phyloP scores from a whole-genome alignment of 2,888 invertebrate species.

The Chaitophorus viminalis region DNA sequence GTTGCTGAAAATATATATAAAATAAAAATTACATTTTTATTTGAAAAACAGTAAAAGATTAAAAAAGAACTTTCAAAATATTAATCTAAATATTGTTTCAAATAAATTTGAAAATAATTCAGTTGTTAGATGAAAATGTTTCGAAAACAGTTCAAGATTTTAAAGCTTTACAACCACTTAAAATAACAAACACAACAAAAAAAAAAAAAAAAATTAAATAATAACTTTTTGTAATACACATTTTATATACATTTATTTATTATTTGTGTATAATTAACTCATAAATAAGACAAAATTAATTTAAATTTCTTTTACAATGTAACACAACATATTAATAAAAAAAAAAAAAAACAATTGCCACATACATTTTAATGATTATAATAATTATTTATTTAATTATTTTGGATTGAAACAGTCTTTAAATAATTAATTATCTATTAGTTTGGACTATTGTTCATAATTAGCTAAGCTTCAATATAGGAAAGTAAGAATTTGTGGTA shows the following conservation, averaged over 20 bases:
- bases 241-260: not conserved
- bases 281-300: not conserved
- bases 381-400: slow-evolving; percentile 37
- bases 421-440: slow-evolving; percentile 44
- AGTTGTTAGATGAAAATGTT: not conserved
- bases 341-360: slow-evolving; percentile 36
- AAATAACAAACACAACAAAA: not conserved
- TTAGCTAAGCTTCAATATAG: slow-evolving; percentile 79
- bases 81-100: no score
- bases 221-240: not conserved
- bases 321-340: slow-evolving; percentile 15
- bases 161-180: not conserved
- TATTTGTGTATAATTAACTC: not conserved
- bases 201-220: not conserved
- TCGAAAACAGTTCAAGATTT: not conserved
- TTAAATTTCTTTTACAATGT: not conserved
- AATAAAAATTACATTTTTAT: not conserved
- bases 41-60: not conserved
- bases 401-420: slow-evolving; percentile 56
- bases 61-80: no score
- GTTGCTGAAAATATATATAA: not conserved
- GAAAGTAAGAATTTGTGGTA: slow-evolving; percentile 87
- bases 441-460: slow-evolving; percentile 54
- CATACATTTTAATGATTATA: slow-evolving; percentile 39
- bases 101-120: not conserved